Evolutionary conservation across 2,797 vertebrate species (phyloP), one percentile per base, ranked within the genome.

Genomic region (Acridotheres tristis): DNA sequence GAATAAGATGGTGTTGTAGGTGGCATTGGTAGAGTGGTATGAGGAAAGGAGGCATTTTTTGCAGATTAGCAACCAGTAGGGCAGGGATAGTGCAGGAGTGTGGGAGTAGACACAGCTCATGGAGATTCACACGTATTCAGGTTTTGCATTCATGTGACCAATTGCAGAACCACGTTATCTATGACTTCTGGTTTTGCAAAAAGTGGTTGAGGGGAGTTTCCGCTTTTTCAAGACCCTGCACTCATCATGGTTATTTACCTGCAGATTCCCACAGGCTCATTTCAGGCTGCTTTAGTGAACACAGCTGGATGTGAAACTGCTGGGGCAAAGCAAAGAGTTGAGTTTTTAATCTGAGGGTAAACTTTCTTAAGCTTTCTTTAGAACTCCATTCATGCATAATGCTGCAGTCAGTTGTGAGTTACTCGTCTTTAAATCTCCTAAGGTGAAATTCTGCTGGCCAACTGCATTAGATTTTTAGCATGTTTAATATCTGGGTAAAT

Each of bases 261-360:
- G 38, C 16, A n/a, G 66, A 58, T 85, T 89, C 75, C 73, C 66
- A 34, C 34, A 16, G 43, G 58, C 43, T 94, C 5, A 1, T 50
- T 82, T 85, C 57, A 58, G 78, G 30, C 57, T 68, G 36, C 90
- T 74, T 27, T 68, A 30, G 40, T 87, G 79, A 94, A 29, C 30
- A 42, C 40, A 26, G 12, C 29, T 77, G 71, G 73, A 84, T 76
- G 36, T 69, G 92, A 50, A 95, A 92, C 82, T 62, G 30, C 71
- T 78, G 88, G 69, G 27, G 43, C 57, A 78, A 84, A 84, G 79
- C 29, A 42, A 59, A 68, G 66, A 76, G 48, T 13, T 62, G 58
- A 54, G 34, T 26, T 80, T 92, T 89, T 92, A 85, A 88, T 90
- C 91, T 69, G 62, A 69, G 58, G 26, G 62, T 83, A 92, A 92